Percentiles rank a stretch among this genome's conserved stretches.
phyloP scores from a whole-genome alignment of 1,140 invertebrate species.

The Scaptomyza montana region DNA sequence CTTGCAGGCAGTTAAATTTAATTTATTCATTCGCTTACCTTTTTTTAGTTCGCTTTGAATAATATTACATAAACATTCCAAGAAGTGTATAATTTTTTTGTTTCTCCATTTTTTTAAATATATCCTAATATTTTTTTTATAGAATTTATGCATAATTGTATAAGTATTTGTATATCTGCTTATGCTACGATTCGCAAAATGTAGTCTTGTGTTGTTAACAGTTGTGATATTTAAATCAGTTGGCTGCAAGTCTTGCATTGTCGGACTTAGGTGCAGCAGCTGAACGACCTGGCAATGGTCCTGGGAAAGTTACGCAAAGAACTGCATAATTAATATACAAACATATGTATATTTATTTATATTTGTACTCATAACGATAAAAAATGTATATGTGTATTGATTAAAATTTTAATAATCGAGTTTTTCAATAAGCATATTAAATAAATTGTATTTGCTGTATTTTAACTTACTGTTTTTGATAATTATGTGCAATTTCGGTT shows the following conservation, averaged over 20 bases:
- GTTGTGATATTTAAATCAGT: conserved; percentile 72
- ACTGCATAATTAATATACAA: conserved; percentile 30
- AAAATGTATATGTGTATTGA: conserved; percentile 33
- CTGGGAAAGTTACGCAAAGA: conserved; percentile 22
- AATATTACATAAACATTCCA: conserved; percentile 4
- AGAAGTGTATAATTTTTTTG: conserved; percentile 5
- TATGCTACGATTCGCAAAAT: conserved; percentile 50
- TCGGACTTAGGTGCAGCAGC: conserved; percentile 6
- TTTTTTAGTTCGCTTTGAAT: conserved; percentile 15
- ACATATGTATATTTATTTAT: conserved; percentile 26
- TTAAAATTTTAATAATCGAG: not conserved
- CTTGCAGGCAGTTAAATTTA: conserved; percentile 7
- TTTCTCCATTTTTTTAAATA: conserved; percentile 8
- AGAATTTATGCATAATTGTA: conserved; percentile 7
- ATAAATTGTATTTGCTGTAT: conserved; percentile 3
- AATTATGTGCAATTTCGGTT: not conserved
- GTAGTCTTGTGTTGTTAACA: conserved; percentile 73
- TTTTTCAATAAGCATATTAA: not conserved
- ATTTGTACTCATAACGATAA: conserved; percentile 6
- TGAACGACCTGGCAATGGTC: conserved; percentile 12
- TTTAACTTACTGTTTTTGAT: not conserved
- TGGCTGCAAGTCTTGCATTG: conserved; percentile 11
- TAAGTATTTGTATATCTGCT: conserved; percentile 13
- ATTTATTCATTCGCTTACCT: conserved; percentile 40
- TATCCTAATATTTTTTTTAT: conserved; percentile 43